Evolutionary conservation across 2,113 vertebrate species (phyloP).

Genomic region (Andinoacara biseriatus): DNA sequence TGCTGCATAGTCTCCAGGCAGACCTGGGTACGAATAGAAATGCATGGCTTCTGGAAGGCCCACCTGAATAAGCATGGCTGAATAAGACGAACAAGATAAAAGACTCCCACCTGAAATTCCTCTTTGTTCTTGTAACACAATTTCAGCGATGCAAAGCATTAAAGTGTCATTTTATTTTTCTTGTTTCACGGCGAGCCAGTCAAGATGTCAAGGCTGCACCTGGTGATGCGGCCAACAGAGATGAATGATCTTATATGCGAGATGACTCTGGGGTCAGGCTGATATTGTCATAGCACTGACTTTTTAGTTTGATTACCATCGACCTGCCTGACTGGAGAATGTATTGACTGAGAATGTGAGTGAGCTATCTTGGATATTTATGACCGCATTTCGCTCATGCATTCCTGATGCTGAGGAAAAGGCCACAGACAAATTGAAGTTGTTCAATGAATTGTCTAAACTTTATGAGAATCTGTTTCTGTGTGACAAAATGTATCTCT

Average conservation of each 20-base stretch:
- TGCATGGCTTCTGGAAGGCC: background rate
- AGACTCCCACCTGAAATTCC: background rate
- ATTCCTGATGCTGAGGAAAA: conserved; percentile 44
- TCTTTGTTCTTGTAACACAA: background rate
- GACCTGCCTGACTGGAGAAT: conserved; percentile 30
- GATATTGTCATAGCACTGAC: conserved; percentile 35
- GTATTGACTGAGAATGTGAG: conserved; percentile 50
- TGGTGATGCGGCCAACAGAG: background rate
- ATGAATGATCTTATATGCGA: background rate
- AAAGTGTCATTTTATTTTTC: conserved; percentile 3
- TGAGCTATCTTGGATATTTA: conserved; percentile 52
- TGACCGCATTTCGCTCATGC: conserved; percentile 24
- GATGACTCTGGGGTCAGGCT: conserved; percentile 33
- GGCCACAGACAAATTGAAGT: conserved; percentile 29
- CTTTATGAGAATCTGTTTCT: conserved; percentile 13
- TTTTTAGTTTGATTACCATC: conserved; percentile 51
- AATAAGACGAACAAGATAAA: conserved; percentile 19
- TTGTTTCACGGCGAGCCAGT: background rate
- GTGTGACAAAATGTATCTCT: background rate
- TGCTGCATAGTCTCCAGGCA: background rate
- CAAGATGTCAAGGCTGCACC: background rate
- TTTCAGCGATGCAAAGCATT: conserved; percentile 16
- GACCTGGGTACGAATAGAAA: background rate
- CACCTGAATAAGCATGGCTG: background rate
- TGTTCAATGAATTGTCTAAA: conserved; percentile 22